Base-by-base conservation (phyloP, 2,888 invertebrate genomes). In the Drosophila villosipedis region DNA sequence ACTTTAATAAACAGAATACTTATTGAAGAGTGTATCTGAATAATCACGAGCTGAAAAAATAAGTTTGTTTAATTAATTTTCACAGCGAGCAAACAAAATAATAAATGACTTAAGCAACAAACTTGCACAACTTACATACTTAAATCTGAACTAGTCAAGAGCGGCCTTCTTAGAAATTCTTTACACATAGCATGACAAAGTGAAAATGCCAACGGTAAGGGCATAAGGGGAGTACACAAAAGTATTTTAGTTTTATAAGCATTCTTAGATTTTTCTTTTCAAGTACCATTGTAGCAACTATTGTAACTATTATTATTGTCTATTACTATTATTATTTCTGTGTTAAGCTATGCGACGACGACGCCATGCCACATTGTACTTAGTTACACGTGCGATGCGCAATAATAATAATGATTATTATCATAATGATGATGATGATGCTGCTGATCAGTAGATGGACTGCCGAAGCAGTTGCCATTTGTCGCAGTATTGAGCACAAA, bases 261-360 rank as follows among this genome's bases (percentile, higher is more conserved):
- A 33, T 68, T 65, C 55, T 72, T 35, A 14, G 72, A 73, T 30
- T 30, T 57, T 78, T 73, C 70, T 77, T 79, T 67, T 52, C 47
- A 78, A 65, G 53, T 71, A 33, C 60, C 6, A 80, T 76, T 76
- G 55, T 72, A 35, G 55, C 30, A 57, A 39, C 14, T 35, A 75
- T 71, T 78, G 73, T 80, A 71, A 57, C 78, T 78, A 82, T 85
- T 76, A 88, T 85, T 85, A 85, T 70, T 70, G 66, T 65, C 58
- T 69, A 84, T 84, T 83, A 72, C 76, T 75, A 82, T 85, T 85
- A 83, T 88, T 72, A 89, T 89, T 84, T 87, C 77, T 89, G 73
- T 86, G 89, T 76, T 85, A 86, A 85, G 80, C 83, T 68, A 69
- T 53, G 57, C 61, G 62, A 53, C 64, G 39, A 35, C n/a, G 33